Evolutionary conservation across 2,888 invertebrate genomes (phyloP).

Genomic region (Odontocolon sp.): DNA sequence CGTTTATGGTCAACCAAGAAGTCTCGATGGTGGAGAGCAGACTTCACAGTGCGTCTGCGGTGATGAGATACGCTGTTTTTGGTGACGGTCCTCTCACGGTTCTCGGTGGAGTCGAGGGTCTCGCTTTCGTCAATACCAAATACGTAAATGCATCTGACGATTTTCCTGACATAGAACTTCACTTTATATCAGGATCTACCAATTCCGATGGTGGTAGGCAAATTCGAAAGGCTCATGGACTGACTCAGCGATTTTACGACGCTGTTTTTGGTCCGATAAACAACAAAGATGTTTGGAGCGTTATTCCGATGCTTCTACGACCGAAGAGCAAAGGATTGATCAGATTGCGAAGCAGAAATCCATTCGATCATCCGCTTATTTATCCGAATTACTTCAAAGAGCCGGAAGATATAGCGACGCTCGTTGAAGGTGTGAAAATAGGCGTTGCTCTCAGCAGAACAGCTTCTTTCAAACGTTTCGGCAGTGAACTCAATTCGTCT

Average conservation of each 20-base stretch:
- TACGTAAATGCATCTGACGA: conserved; percentile 90
- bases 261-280: conserved; percentile 88
- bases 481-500: conserved; percentile 86
- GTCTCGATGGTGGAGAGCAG: conserved; percentile 91
- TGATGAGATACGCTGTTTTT: conserved; percentile 91
- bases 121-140: conserved; percentile 95
- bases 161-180: conserved; percentile 94
- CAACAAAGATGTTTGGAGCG: conserved; percentile 91
- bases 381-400: conserved; percentile 95
- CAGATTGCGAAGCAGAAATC: conserved; percentile 90
- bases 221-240: conserved; percentile 89
- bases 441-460: conserved; percentile 91
- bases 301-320: conserved; percentile 91
- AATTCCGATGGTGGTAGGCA: conserved; percentile 93
- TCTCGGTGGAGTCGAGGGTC: conserved; percentile 93
- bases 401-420: conserved; percentile 89
- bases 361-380: conserved; percentile 93
- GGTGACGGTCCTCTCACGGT: conserved; percentile 93
- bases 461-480: conserved; percentile 88
- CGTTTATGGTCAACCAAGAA: conserved; percentile 90
- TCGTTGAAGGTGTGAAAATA: conserved; percentile 93
- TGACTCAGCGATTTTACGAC: conserved; percentile 88
- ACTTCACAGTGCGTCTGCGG: conserved; percentile 89
- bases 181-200: conserved; percentile 93
- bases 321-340: conserved; percentile 93